Base-by-base conservation (phyloP, 2,113 vertebrate genomes). In the Ifrita kowaldi region DNA sequence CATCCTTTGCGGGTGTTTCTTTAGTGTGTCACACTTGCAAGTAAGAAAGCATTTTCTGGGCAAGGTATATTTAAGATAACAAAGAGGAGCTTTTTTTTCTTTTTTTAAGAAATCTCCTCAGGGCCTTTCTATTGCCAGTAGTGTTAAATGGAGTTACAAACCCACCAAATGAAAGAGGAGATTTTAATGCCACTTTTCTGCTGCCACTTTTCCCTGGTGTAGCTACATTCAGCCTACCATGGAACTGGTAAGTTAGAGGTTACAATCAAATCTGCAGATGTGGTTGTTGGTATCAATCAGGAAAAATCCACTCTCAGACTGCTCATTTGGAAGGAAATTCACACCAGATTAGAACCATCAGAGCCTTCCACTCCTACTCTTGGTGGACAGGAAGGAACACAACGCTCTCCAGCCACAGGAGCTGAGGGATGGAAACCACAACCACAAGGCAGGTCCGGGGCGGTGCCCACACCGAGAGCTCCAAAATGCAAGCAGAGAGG, bases 141-240 rank as follows among this genome's bases (percentile, higher is more conserved):
- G 21, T 67, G 44, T 49, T 60, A 57, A 33, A 82, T 24, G 57
- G 79, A 90, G 47, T 76, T 77, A 76, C 10, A 65, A 73, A 78
- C 33, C 24, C 62, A 39, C 13, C 74, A 59, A 90, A 78, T 11
- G 7, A 32, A 89, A 55, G 13, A 24, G 42, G 68, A 6, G 46
- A 35, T 76, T 92, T 92, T 44, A 95, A 95, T 77, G 93, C 81
- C 90, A 71, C 52, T 93, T 94, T 89, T 49, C 62, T 75, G 81
- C 80, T 84, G 67, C 70, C 56, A 22, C 50, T 65, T 77, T 41
- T 46, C 87, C 60, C 26, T 60, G 55, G n/a, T 5, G 39, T n/a
- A 63, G 79, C 79, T 90, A 84, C 95, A 85, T 76, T 87, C 89
- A 85, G 49, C 80, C 76, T 92, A 62, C 89, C 90, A 47, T 2